Evolutionary conservation across 2,797 vertebrate genomes (phyloP).

Genomic region (Typhlichthys eigenmanni): DNA sequence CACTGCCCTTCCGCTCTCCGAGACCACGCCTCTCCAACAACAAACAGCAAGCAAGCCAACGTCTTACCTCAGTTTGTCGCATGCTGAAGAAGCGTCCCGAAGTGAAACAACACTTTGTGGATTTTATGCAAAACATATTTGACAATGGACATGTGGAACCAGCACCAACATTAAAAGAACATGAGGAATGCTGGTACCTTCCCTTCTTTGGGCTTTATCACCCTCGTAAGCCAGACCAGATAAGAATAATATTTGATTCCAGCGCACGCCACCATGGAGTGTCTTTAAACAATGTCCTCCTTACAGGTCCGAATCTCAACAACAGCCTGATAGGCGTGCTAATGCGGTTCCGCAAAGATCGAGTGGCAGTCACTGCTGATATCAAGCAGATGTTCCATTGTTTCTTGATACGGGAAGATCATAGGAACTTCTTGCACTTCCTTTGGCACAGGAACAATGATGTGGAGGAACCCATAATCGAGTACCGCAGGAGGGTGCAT

Average conservation of each 20-base stretch:
- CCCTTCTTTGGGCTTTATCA: not conserved
- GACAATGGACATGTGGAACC: slow-evolving; percentile 2
- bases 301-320: not conserved
- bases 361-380: slow-evolving; percentile 1
- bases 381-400: not conserved
- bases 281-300: no score
- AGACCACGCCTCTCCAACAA: slow-evolving; percentile 9
- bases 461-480: not conserved
- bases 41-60: not conserved
- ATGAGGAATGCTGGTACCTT: not conserved
- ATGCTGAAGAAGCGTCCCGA: slow-evolving; percentile 2
- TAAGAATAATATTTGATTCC: not conserved
- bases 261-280: slow-evolving; percentile 1
- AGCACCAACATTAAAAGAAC: not conserved
- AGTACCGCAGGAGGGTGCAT: slow-evolving; percentile 11
- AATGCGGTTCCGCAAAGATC: slow-evolving; percentile 3
- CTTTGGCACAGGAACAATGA: slow-evolving; percentile 11
- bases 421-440: slow-evolving; percentile 7
- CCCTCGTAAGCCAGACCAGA: no score
- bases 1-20: slow-evolving; percentile 10
- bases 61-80: not conserved
- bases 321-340: slow-evolving; percentile 7
- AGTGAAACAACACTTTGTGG: not conserved
- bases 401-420: not conserved
- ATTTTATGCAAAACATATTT: slow-evolving; percentile 17